Evolutionary conservation across 2,113 vertebrate genomes (phyloP), one percentile per base, ranked within the genome.

Genomic region (Talpa occidentalis): DNA sequence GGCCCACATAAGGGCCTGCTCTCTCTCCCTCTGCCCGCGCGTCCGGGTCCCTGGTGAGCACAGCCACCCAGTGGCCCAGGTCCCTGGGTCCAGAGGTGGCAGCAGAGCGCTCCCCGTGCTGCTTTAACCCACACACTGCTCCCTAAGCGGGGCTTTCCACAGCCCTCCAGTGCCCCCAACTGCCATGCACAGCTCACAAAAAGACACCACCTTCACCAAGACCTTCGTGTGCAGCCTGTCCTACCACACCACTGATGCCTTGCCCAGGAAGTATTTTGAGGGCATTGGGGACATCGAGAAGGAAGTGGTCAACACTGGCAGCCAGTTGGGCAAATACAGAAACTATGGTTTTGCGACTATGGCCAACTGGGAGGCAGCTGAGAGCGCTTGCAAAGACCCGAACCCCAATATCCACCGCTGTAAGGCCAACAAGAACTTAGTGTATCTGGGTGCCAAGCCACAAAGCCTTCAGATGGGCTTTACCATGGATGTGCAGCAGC

Each of bases 291-390:
- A 99, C 97, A 99, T 99, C 94, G 99, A 99, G 96, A 99, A 99
- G 98, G 99, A 99, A 37, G 99, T 99, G 96, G 99, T 99, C 95
- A 99, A 99, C 97, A 99, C 99, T 78, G 99, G 99, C 99, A 98
- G 99, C 73, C 99, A 99, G 99, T 99, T 99, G 11, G 99, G 99
- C 70, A 99, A 99, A 91, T 99, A 99, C 96, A 97, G 99, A 91
- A 99, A 99, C 96, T 99, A 99, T 92, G 99, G 99, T 97, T 99
- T 99, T 97, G 99, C 99, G 97, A 99, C 99, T 0, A 99, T 99
- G 99, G 99, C 99, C 0, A 99, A 99, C 97, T 97, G 99, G 89
- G 98, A 98, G 0, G 99, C 99, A 0, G 99, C 99, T 2, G 99
- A 99, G 78, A 97, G 99, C 80, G 99, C 99, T 1, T 99, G 99